Percentiles rank a stretch among this genome's conserved stretches.
phyloP scores from a whole-genome alignment of 2,888 invertebrate species.

The Xestia c-nigrum region DNA sequence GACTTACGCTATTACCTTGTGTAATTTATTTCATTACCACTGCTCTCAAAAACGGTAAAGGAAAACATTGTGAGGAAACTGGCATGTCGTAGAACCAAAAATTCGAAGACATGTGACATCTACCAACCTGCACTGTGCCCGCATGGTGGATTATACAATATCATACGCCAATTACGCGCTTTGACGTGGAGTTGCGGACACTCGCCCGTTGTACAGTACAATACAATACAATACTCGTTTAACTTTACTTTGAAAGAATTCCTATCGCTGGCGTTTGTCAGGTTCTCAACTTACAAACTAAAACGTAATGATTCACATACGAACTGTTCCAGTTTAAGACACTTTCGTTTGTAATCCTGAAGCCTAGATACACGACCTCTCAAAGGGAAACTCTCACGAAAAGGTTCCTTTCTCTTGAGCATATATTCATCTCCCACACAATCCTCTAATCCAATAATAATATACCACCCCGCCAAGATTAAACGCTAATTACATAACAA shows the following conservation, averaged over 20 bases:
- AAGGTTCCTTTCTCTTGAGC: not conserved
- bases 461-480: conserved; percentile 26
- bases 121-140: no score
- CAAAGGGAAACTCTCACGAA: not conserved
- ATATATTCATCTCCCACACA: not conserved
- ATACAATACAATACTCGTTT: no score
- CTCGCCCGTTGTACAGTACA: no score
- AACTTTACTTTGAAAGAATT: not conserved
- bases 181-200: no score
- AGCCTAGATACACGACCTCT: not conserved
- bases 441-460: conserved; percentile 39
- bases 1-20: no score
- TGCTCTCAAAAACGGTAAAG: no score
- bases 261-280: not conserved
- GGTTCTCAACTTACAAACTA: not conserved
- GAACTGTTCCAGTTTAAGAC: not conserved
- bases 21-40: no score
- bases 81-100: no score
- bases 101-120: no score
- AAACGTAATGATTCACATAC: not conserved
- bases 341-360: not conserved
- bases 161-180: no score
- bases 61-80: no score
- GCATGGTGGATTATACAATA: no score
- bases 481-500: conserved; percentile 55